Percentiles rank a stretch among this genome's conserved stretches.
phyloP scores from a whole-genome alignment of 1,140 invertebrate species.

The Trichonephila clavata region DNA sequence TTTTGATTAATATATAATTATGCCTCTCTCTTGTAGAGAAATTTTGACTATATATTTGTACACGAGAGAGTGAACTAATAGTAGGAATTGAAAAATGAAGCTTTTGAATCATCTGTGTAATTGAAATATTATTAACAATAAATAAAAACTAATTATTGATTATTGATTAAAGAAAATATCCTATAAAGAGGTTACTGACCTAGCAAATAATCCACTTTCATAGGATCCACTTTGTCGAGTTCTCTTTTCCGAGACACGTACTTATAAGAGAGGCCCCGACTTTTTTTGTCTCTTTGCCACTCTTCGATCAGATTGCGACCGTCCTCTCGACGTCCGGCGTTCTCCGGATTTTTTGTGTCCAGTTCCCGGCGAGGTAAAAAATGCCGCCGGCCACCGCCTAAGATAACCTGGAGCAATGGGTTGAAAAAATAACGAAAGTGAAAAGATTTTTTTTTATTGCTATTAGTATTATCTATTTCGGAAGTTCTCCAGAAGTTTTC shows the following conservation, averaged over 20 bases:
- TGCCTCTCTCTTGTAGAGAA: no score
- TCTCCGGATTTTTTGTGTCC: slow-evolving; percentile 79
- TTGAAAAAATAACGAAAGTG: background rate
- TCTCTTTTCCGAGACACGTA: slow-evolving; percentile 79
- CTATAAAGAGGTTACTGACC: slow-evolving; percentile 76
- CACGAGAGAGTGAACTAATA: no score
- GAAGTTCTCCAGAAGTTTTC: slow-evolving; percentile 39
- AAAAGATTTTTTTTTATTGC: slow-evolving; percentile 21
- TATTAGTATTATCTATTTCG: slow-evolving; percentile 49
- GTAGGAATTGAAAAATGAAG: no score
- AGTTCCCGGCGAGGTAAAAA: slow-evolving; percentile 79
- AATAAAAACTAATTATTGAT: no score
- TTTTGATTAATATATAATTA: no score
- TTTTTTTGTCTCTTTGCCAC: slow-evolving; percentile 82
- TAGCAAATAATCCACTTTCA: slow-evolving; percentile 80
- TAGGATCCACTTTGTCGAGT: slow-evolving; percentile 79
- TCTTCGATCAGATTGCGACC: slow-evolving; percentile 87
- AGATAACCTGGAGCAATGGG: slow-evolving; percentile 76
- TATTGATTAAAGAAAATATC: no score
- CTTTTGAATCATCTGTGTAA: no score
- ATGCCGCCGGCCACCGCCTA: slow-evolving; percentile 81
- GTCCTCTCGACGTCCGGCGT: slow-evolving; percentile 85
- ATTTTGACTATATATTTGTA: no score
- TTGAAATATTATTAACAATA: no score
- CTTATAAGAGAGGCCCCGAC: slow-evolving; percentile 77